These are phyloP conservation scores for Hafferia zeledoni DNA, from an alignment of 2,797 vertebrate genomes.

Conservation along the genomic window DNA sequence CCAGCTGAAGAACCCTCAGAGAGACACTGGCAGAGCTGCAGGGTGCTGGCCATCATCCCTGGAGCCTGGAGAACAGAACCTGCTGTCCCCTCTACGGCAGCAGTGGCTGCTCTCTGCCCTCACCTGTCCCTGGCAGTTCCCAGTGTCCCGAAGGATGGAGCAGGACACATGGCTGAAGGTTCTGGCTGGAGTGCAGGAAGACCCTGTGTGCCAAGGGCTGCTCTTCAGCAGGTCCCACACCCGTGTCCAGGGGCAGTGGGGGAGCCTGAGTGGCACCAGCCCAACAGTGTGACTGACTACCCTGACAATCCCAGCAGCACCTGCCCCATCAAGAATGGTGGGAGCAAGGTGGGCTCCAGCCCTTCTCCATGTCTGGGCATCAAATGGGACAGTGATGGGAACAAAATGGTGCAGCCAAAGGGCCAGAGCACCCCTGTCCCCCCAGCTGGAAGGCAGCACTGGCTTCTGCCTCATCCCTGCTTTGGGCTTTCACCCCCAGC, in stretches of 20 bases:
- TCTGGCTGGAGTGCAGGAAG: background rate
- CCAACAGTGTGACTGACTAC: background rate
- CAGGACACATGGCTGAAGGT: background rate
- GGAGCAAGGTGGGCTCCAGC: background rate
- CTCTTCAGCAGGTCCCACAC: background rate
- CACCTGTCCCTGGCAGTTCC: background rate
- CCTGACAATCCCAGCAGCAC: background rate
- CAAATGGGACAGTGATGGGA: background rate
- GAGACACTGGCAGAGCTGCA: background rate
- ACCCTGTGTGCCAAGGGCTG: fast-evolving
- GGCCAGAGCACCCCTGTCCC: background rate
- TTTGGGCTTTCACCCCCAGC: fast-evolving
- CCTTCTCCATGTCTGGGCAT: background rate
- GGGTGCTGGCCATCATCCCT: fast-evolving
- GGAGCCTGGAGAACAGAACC: background rate
- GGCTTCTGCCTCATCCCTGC: fast-evolving
- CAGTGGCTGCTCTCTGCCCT: background rate
- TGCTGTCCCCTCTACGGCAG: fast-evolving
- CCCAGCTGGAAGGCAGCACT: fast-evolving
- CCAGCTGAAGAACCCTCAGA: background rate
- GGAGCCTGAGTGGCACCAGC: background rate
- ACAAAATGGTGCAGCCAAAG: background rate
- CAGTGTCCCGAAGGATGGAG: fast-evolving
- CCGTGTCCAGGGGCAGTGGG: background rate
- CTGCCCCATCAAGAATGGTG: fast-evolving